Conservation (phyloP, 2,797 vertebrate genomes). For the Poeciliopsis infans region DNA sequence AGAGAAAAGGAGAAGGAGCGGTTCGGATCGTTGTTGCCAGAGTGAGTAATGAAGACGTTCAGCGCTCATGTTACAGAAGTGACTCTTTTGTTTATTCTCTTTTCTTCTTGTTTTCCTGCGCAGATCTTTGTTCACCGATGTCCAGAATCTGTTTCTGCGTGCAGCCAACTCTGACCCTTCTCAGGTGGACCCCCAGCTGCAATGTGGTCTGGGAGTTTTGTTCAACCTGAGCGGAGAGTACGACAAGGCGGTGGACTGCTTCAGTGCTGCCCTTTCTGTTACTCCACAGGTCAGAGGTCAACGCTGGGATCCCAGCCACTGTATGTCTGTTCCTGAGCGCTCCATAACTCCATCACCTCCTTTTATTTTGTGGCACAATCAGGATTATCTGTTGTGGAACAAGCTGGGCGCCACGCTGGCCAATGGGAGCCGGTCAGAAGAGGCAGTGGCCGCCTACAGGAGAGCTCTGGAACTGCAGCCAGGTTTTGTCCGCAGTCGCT, state of each 20-base stretch:
- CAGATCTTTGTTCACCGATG: conserved; percentile 92
- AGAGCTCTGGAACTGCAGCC: conserved; percentile 94
- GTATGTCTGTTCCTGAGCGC: conserved; percentile 13
- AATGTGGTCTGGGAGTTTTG: conserved; percentile 96
- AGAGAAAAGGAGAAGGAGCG: conserved; percentile 80
- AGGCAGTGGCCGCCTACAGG: conserved; percentile 95
- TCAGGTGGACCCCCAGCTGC: conserved; percentile 93
- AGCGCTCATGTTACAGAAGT: background rate
- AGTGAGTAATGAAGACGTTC: conserved; percentile 82
- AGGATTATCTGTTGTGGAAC: conserved; percentile 99
- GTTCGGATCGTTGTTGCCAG: conserved; percentile 91
- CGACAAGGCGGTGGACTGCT: conserved; percentile 98
- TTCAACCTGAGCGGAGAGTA: conserved; percentile 98
- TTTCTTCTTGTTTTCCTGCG: conserved; percentile 12
- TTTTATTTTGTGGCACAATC: background rate
- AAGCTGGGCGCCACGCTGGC: conserved; percentile 96
- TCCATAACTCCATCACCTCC: background rate
- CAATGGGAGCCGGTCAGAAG: conserved; percentile 95
- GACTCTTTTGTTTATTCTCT: background rate
- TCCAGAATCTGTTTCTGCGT: conserved; percentile 90
- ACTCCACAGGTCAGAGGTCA: conserved; percentile 77
- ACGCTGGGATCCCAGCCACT: background rate
- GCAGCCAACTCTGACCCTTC: conserved; percentile 89
- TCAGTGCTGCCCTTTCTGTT: conserved; percentile 87
- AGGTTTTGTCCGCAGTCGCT: conserved; percentile 95